A percentile compares a stretch with the other conserved stretches of the same genome.
Evolutionary conservation across 2,888 invertebrate genomes (phyloP).

Genomic region (Galerucella pusilla): DNA sequence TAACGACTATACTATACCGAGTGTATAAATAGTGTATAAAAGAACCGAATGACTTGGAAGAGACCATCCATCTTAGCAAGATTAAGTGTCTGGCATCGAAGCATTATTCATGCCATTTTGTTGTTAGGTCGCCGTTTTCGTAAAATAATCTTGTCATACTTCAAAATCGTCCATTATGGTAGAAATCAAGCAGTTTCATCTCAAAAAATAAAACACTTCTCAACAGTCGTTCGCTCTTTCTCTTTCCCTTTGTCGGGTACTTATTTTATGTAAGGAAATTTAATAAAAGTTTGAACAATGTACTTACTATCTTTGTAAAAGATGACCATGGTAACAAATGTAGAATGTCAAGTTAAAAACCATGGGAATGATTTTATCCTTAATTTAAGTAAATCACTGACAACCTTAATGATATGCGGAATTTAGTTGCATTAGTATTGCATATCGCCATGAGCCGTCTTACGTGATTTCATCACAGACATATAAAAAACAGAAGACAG

Average conservation of each 20-base stretch:
- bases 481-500: too few species aligned
- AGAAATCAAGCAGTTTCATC: slow-evolving; percentile 29
- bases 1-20: neutral
- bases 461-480: too few species aligned
- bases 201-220: slow-evolving; percentile 32
- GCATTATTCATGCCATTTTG: slow-evolving; percentile 37
- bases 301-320: slow-evolving; percentile 1
- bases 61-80: slow-evolving; percentile 30
- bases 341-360: neutral
- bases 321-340: neutral
- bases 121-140: slow-evolving; percentile 34
- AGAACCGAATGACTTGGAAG: slow-evolving; percentile 18
- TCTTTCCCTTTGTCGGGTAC: slow-evolving; percentile 12
- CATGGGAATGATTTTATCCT: too few species aligned
- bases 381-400: too few species aligned
- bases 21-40: slow-evolving; percentile 5
- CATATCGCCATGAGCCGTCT: too few species aligned
- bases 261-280: neutral
- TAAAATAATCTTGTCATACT: slow-evolving; percentile 37
- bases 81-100: slow-evolving; percentile 33
- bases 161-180: slow-evolving; percentile 32
- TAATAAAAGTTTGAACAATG: neutral
- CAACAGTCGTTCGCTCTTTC: slow-evolving; percentile 8
- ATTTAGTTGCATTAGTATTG: too few species aligned
- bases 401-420: too few species aligned